Base-by-base conservation (phyloP, 2,113 vertebrate species). In the Clarias magur region DNA sequence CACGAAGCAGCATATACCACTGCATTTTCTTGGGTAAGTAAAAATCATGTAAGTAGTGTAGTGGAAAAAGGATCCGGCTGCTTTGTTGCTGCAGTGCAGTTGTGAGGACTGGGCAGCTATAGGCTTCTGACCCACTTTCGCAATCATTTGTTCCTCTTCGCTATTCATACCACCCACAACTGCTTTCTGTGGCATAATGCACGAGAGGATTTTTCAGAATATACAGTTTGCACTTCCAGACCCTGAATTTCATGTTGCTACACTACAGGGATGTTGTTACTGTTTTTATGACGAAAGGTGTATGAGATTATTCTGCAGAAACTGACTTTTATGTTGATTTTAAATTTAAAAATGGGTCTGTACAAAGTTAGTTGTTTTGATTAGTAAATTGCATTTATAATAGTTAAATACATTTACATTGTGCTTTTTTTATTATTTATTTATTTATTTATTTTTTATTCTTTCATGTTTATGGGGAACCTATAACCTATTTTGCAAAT, bases 91-190 rank as follows among this genome's bases (percentile, higher is more conserved):
- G 87, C 87, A 87, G 75, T 86, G 89, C 89, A 84, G 84, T 72
- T 88, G 72, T 86, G 38, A 56, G 9, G 17, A 63, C 79, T 72
- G 78, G 86, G 67, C 86, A 80, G 81, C 67, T 79, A 85, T 67
- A 57, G 53, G 53, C 79, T 84, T 75, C 68, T 90, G 87, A 88
- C 89, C 89, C 89, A 90, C 84, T 88, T 83, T 70, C 27, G 80
- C 86, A 82, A 79, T 88, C 76, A 84, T 90, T 90, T 84, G 85
- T 86, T 88, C 87, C 89, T 88, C 87, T 86, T 88, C 85, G 86
- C 84, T 68, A 86, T 90, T 86, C 81, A 81, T 76, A 65, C 85
- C 85, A 82, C 89, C 82, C 60, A 63, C 83, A 85, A 42, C 68
- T 60, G 59, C 72, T 80, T 76, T 82, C 72, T 78, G 57, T 80